phyloP scores from a whole-genome alignment of 2,888 invertebrate species.

The Harpagoxenus sublaevis region DNA sequence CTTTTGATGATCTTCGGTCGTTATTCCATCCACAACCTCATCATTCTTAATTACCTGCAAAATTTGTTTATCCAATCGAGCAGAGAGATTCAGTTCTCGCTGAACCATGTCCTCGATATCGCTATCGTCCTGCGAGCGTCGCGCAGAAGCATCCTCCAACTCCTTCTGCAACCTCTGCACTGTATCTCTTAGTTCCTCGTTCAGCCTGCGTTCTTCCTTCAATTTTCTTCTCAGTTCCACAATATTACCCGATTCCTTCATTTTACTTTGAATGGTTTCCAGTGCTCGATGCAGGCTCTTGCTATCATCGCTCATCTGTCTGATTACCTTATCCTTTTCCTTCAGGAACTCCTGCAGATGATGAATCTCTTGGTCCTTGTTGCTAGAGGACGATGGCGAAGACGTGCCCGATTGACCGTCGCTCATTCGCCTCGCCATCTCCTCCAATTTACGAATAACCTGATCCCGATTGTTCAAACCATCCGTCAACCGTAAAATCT shows the following conservation, averaged over 20 bases:
- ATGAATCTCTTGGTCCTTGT: conserved; percentile 87
- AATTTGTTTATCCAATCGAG: conserved; percentile 88
- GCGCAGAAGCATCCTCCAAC: conserved; percentile 69
- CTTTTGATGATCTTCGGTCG: conserved; percentile 65
- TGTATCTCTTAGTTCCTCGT: conserved; percentile 83
- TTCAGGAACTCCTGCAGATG: conserved; percentile 88
- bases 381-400: conserved; percentile 73
- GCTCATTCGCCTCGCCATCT: conserved; percentile 80
- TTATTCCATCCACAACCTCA: conserved; percentile 60
- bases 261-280: conserved; percentile 87
- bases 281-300: conserved; percentile 88
- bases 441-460: conserved; percentile 81
- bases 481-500: conserved; percentile 80
- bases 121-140: conserved; percentile 75
- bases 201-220: conserved; percentile 87
- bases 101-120: conserved; percentile 86
- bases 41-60: conserved; percentile 88
- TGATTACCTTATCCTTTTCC: conserved; percentile 88
- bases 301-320: conserved; percentile 88
- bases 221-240: conserved; percentile 88
- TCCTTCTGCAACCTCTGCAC: conserved; percentile 82
- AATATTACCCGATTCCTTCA: conserved; percentile 88
- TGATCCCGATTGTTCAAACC: conserved; percentile 81
- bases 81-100: conserved; percentile 89
- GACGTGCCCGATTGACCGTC: conserved; percentile 74